phyloP scores from a whole-genome alignment of 2,888 invertebrate species.

The Ormyrus pomaceus region DNA sequence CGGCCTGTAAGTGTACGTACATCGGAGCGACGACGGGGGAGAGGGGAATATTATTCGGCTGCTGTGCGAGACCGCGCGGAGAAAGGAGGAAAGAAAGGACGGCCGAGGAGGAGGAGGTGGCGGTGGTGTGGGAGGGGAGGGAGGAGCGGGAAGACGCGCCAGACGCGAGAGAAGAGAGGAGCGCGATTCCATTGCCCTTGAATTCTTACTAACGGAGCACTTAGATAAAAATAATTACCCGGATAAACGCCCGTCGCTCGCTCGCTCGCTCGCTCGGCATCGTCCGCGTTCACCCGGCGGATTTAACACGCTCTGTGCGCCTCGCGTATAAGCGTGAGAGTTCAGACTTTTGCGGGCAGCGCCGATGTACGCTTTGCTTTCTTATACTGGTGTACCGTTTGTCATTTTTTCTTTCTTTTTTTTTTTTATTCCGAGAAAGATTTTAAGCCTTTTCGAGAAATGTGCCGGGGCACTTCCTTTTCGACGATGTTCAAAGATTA shows the following conservation, averaged over 20 bases:
- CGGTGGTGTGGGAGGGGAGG: conserved; percentile 14
- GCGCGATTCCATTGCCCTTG: conserved; percentile 71
- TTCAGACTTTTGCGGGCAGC: no score
- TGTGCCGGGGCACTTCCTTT: no score
- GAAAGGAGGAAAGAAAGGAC: conserved; percentile 43
- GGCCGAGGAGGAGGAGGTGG: conserved; percentile 9
- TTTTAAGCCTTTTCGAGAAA: no score
- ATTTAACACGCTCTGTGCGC: not conserved
- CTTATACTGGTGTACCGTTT: no score
- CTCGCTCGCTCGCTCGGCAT: conserved; percentile 52
- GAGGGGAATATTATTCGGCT: conserved; percentile 25
- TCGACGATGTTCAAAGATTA: no score
- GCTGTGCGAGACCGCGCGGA: not conserved
- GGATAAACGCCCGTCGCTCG: conserved; percentile 63
- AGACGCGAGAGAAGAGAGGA: conserved; percentile 35
- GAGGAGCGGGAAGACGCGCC: conserved; percentile 1
- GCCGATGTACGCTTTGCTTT: no score
- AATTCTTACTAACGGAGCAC: conserved; percentile 66
- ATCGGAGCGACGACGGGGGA: not conserved
- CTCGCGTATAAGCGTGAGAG: not conserved
- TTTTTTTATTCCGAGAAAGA: no score
- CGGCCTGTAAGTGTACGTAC: not conserved
- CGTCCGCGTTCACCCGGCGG: conserved; percentile 26
- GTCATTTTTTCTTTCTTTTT: no score
- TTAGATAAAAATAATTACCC: conserved; percentile 74